Conservation (phyloP, 2,888 invertebrate genomes). For the Tachina fera region DNA sequence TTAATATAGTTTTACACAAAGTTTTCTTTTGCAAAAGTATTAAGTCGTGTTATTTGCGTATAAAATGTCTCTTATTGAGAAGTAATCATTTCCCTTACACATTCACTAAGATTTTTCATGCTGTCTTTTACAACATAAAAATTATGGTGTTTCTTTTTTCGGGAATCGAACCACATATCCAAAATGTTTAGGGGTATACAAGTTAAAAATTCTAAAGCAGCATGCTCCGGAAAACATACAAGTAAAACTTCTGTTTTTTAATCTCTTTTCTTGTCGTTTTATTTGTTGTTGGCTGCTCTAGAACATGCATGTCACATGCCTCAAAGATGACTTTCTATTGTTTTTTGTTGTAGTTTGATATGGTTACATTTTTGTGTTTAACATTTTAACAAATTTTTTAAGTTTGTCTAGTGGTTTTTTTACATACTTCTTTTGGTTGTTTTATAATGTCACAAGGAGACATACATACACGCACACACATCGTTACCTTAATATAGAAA, state of each 20-base stretch:
- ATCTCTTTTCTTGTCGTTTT: constrained; percentile 8
- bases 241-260: constrained; percentile 12
- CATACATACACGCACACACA: neutral
- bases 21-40: no score
- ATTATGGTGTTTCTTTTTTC: no score
- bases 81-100: no score
- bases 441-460: neutral
- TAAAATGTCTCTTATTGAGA: no score
- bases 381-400: constrained; percentile 32
- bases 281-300: constrained; percentile 6
- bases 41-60: no score
- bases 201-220: neutral
- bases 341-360: neutral
- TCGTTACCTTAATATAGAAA: no score
- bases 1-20: no score
- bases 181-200: neutral
- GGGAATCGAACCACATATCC: no score
- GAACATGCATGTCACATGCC: constrained; percentile 44
- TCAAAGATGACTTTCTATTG: constrained; percentile 34
- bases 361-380: constrained; percentile 6
- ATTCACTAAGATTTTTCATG: no score
- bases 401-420: constrained; percentile 10
- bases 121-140: no score
- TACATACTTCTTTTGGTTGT: neutral
- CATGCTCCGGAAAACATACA: constrained; percentile 36